These are phyloP conservation scores for Aurelia coerulea DNA, from an alignment of 30 jellyfish, hydroid and myxozoan species.

Conservation along the genomic window DNA sequence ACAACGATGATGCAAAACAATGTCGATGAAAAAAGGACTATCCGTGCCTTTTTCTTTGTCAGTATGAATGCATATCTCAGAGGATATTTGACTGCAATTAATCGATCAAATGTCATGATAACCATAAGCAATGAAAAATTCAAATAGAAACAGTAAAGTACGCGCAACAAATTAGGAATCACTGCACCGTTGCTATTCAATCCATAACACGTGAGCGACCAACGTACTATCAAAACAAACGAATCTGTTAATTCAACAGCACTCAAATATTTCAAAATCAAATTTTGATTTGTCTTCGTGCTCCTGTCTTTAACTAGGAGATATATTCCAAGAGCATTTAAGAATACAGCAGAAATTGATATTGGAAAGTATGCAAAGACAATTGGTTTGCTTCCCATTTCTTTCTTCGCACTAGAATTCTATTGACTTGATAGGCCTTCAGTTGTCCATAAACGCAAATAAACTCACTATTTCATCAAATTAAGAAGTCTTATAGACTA, in stretches of 20 bases:
- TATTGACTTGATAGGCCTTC: no score
- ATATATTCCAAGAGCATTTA: not conserved
- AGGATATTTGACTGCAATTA: not conserved
- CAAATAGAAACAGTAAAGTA: not conserved
- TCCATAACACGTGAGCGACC: no score
- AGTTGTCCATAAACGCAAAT: no score
- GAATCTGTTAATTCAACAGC: not conserved
- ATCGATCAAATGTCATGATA: not conserved
- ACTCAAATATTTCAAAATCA: not conserved
- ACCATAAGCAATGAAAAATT: not conserved
- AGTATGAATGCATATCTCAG: not conserved
- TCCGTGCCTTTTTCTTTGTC: not conserved
- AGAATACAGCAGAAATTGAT: not conserved
- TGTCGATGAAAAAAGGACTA: not conserved
- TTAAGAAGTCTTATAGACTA: no score
- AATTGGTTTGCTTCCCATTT: no score
- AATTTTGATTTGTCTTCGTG: not conserved
- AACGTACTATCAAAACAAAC: no score
- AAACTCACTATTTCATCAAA: no score
- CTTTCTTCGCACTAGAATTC: no score
- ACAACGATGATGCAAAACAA: not conserved
- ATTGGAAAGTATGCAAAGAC: no score
- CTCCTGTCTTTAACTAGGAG: not conserved
- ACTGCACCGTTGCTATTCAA: no score
- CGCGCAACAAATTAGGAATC: no score